Evolutionary conservation across 2,888 invertebrate genomes (phyloP).

Genomic region (Leptinotarsa peninsularis): DNA sequence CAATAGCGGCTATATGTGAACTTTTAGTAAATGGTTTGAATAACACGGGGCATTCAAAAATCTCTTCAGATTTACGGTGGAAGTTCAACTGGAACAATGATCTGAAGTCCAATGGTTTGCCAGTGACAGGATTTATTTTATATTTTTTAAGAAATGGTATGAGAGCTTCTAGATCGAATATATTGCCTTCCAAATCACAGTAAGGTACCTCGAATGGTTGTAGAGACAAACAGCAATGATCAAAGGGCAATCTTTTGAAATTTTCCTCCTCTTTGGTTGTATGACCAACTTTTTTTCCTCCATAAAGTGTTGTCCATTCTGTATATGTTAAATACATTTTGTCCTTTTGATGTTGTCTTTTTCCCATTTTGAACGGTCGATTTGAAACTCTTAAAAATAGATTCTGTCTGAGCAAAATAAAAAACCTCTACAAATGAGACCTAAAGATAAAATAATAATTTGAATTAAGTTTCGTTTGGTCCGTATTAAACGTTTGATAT

Average conservation of each 20-base stretch:
- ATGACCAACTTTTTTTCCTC: conserved; percentile 80
- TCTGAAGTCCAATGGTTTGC: conserved; percentile 87
- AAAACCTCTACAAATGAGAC: no score
- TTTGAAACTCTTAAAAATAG: no score
- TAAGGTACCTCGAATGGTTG: conserved; percentile 94
- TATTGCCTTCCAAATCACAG: conserved; percentile 89
- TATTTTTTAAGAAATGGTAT: conserved; percentile 89
- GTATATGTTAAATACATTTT: conserved; percentile 93
- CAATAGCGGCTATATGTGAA: conserved; percentile 92
- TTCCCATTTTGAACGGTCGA: conserved; percentile 78
- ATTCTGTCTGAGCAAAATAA: no score
- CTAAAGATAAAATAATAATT: no score
- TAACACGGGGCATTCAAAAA: conserved; percentile 93
- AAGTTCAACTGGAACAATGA: conserved; percentile 87
- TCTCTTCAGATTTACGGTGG: conserved; percentile 83
- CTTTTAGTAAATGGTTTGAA: conserved; percentile 94
- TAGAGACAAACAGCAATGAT: conserved; percentile 91
- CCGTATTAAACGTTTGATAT: no score
- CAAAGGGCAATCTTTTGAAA: conserved; percentile 92
- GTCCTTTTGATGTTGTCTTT: conserved; percentile 93
- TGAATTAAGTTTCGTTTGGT: no score
- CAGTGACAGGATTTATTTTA: conserved; percentile 94
- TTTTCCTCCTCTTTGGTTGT: conserved; percentile 81
- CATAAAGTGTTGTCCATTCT: conserved; percentile 91
- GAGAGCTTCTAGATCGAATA: conserved; percentile 92